Evolutionary conservation across 2,888 invertebrate genomes (phyloP).

Genomic region (Mesoligia furuncula): DNA sequence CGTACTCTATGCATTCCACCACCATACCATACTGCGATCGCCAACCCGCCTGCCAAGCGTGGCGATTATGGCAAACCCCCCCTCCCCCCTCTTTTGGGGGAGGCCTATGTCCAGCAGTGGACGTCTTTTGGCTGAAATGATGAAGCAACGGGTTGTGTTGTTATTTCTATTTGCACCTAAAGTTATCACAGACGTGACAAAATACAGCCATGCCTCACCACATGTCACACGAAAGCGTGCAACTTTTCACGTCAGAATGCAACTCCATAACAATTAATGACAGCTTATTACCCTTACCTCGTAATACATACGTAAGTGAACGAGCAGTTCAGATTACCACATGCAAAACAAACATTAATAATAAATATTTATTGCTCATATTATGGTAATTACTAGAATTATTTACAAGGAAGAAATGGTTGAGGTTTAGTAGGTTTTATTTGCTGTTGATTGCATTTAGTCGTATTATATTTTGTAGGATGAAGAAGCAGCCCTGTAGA

Average conservation of each 20-base stretch:
- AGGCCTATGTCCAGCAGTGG: too few relatives aligned
- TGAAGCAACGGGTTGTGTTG: background rate
- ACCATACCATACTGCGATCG: too few relatives aligned
- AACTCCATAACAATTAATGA: slow-evolving; percentile 18
- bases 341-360: slow-evolving; percentile 59
- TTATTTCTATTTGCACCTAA: background rate
- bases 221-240: background rate
- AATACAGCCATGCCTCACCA: background rate
- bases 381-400: slow-evolving; percentile 44
- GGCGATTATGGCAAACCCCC: too few relatives aligned
- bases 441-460: slow-evolving; percentile 7
- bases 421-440: slow-evolving; percentile 16
- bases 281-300: slow-evolving; percentile 20
- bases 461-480: background rate
- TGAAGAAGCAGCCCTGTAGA: background rate
- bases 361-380: slow-evolving; percentile 49
- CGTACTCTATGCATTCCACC: too few relatives aligned
- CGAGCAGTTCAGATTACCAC: slow-evolving; percentile 14
- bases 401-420: slow-evolving; percentile 40
- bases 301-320: slow-evolving; percentile 4
- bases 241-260: slow-evolving; percentile 13
- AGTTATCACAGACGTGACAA: background rate
- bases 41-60: too few relatives aligned
- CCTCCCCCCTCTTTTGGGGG: too few relatives aligned
- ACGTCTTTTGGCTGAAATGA: too few relatives aligned